phyloP scores from a whole-genome alignment of 2,113 vertebrate genomes.

The Cricetomys ansorgei region DNA sequence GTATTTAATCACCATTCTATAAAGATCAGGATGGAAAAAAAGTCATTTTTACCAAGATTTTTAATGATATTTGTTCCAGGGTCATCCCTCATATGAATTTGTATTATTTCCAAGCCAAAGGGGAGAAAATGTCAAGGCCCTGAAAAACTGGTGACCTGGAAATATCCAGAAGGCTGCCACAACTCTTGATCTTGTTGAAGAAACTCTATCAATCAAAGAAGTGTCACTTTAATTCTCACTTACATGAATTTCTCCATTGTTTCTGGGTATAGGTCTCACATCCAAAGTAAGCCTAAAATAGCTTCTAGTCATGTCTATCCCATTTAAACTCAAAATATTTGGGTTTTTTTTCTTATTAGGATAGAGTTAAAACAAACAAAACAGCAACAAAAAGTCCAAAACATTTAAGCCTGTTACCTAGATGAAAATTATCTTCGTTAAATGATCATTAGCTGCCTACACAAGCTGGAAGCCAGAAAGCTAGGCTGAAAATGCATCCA shows the following conservation, averaged over 20 bases:
- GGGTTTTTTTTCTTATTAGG: slow-evolving; percentile 57
- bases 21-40: slow-evolving; percentile 59
- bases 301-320: slow-evolving; percentile 48
- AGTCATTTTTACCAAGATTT: slow-evolving; percentile 52
- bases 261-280: slow-evolving; percentile 23
- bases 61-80: neutral
- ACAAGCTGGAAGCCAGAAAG: slow-evolving; percentile 66
- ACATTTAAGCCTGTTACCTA: slow-evolving; percentile 57
- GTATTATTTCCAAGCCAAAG: slow-evolving; percentile 45
- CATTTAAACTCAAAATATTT: slow-evolving; percentile 54
- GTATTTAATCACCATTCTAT: slow-evolving; percentile 35
- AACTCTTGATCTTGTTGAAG: neutral
- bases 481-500: slow-evolving; percentile 60
- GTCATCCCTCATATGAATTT: slow-evolving; percentile 46
- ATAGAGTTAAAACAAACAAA: slow-evolving; percentile 59
- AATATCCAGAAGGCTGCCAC: slow-evolving; percentile 1
- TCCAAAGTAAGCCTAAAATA: slow-evolving; percentile 57
- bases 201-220: slow-evolving; percentile 35
- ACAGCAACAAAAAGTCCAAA: slow-evolving; percentile 25
- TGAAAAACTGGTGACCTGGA: neutral
- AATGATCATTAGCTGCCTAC: slow-evolving; percentile 67
- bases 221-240: slow-evolving; percentile 19
- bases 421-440: slow-evolving; percentile 71
- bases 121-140: neutral
- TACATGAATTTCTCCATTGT: slow-evolving; percentile 38